These are phyloP conservation scores for Polydrusus tereticollis DNA, from an alignment of 2,888 invertebrate species.

Conservation along the genomic window DNA sequence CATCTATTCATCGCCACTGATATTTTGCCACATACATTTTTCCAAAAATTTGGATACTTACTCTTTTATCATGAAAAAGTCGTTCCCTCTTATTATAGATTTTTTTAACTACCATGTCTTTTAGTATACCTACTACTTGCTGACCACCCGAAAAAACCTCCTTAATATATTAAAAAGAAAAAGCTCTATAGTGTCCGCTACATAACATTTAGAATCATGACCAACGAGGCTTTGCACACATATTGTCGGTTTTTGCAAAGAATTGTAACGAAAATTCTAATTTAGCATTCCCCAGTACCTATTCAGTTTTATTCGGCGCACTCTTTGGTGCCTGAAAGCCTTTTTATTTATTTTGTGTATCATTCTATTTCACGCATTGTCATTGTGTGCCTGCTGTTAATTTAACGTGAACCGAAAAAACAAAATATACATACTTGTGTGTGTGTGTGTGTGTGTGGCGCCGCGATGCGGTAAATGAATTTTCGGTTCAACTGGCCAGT, in stretches of 20 bases:
- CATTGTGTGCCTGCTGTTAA: slow-evolving; percentile 35
- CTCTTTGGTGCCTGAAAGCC: slow-evolving; percentile 33
- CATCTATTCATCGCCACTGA: too few species aligned
- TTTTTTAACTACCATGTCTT: too few species aligned
- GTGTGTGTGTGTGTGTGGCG: slow-evolving; percentile 5
- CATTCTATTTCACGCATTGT: slow-evolving; percentile 42
- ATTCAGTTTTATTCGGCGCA: slow-evolving; percentile 34
- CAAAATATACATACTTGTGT: slow-evolving; percentile 36
- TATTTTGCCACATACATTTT: too few species aligned
- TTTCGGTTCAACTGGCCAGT: slow-evolving; percentile 28
- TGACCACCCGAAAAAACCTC: too few species aligned
- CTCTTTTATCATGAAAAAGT: too few species aligned
- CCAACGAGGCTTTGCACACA: too few species aligned
- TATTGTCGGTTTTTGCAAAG: slow-evolving; percentile 6
- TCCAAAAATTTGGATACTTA: too few species aligned
- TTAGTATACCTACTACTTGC: too few species aligned
- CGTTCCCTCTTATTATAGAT: too few species aligned
- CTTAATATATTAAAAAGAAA: too few species aligned
- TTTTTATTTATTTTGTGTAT: slow-evolving; percentile 48
- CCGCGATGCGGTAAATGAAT: slow-evolving; percentile 33
- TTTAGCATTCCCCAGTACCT: slow-evolving; percentile 27
- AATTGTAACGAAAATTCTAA: slow-evolving; percentile 29
- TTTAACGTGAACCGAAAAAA: slow-evolving; percentile 42
- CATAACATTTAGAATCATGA: too few species aligned
- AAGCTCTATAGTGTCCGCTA: too few species aligned